Evolutionary conservation across 1,140 invertebrate genomes (phyloP).

Genomic region (Platyura marginata): DNA sequence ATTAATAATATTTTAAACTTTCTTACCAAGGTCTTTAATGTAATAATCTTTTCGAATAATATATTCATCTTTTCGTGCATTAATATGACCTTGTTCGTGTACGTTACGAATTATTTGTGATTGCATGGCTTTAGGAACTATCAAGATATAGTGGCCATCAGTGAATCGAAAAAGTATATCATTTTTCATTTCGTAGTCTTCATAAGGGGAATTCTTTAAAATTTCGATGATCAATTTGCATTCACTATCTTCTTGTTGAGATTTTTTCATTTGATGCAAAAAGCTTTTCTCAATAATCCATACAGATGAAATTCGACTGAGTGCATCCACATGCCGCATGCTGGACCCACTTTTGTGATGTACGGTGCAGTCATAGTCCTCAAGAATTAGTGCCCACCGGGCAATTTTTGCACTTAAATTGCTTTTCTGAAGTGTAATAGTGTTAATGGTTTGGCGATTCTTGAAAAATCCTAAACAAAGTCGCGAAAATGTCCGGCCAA

Average conservation of each 20-base stretch:
- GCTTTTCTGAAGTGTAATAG: slow-evolving; percentile 3
- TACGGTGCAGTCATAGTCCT: slow-evolving; percentile 6
- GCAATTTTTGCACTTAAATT: slow-evolving; percentile 6
- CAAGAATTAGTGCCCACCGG: slow-evolving; percentile 8
- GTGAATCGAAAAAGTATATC: slow-evolving; percentile 4
- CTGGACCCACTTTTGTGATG: slow-evolving; percentile 8
- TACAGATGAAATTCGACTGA: slow-evolving; percentile 10
- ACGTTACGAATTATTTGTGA: slow-evolving; percentile 6
- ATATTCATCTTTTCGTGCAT: not conserved
- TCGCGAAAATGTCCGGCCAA: slow-evolving; percentile 24
- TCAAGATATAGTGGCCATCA: slow-evolving; percentile 4
- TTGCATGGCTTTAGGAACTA: slow-evolving; percentile 9
- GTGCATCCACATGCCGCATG: slow-evolving; percentile 14
- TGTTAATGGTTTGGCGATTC: slow-evolving; percentile 14
- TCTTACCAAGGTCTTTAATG: slow-evolving; percentile 6
- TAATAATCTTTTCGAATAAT: slow-evolving; percentile 7
- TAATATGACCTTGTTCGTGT: slow-evolving; percentile 8
- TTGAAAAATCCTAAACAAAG: slow-evolving; percentile 14
- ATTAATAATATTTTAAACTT: not conserved
- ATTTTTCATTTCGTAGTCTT: slow-evolving; percentile 1
- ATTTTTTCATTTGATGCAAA: not conserved
- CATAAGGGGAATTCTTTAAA: not conserved
- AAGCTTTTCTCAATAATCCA: not conserved
- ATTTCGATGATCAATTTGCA: slow-evolving; percentile 1
- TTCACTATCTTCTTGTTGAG: slow-evolving; percentile 3